phyloP scores from a whole-genome alignment of 2,888 invertebrate genomes.

The Labia minor region DNA sequence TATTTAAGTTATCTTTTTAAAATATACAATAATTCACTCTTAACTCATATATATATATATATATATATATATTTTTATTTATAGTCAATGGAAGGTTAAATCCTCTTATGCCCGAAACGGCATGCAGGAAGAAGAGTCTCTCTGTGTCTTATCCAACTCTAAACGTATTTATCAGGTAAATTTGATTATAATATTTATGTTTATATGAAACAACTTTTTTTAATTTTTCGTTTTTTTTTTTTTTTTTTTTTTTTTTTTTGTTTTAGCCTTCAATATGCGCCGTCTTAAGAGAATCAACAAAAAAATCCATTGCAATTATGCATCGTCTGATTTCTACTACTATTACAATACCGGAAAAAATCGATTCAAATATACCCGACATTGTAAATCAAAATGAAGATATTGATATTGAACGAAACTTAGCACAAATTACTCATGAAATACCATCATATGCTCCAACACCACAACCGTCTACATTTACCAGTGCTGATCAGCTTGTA shows the following conservation, averaged over 20 bases:
- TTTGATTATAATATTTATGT: not conserved
- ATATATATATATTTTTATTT: not conserved
- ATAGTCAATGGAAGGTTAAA: not conserved
- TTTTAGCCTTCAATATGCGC: not conserved
- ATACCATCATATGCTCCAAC: not conserved
- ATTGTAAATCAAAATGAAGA: not conserved
- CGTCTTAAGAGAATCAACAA: not conserved
- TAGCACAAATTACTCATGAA: not conserved
- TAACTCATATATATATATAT: too few relatives aligned
- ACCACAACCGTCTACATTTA: not conserved
- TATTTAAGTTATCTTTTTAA: too few relatives aligned
- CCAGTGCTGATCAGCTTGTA: not conserved
- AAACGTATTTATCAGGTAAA: not conserved
- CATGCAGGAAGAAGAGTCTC: not conserved
- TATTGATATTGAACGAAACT: not conserved
- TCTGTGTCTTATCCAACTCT: not conserved
- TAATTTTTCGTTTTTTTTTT: too few relatives aligned
- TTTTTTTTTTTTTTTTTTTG: not conserved
- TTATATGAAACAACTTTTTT: not conserved
- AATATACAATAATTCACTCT: too few relatives aligned
- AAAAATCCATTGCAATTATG: not conserved
- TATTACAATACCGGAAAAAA: not conserved
- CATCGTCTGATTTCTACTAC: not conserved
- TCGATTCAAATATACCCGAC: not conserved
- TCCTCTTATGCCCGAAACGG: not conserved